These are phyloP conservation scores for Cygnus buccinator DNA, from an alignment of 2,113 vertebrate genomes.

Conservation along the genomic window DNA sequence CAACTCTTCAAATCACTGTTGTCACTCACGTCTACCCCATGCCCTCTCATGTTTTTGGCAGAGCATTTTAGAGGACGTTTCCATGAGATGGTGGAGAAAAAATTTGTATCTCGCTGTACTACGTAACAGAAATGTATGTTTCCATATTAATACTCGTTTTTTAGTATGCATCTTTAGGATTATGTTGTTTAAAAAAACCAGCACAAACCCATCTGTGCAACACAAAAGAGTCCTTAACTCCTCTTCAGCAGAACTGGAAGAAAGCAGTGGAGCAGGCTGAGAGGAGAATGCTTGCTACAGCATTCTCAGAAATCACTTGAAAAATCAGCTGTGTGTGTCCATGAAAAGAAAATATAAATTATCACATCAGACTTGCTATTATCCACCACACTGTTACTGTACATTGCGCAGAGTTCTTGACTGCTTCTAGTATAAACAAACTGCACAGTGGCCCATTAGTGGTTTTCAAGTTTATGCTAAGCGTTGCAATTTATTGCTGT, in stretches of 20 bases:
- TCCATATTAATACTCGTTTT: background rate
- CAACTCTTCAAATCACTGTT: background rate
- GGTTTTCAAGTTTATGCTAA: constrained; percentile 68
- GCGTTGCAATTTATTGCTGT: constrained; percentile 66
- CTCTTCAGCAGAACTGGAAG: background rate
- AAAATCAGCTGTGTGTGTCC: background rate
- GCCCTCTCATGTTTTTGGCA: background rate
- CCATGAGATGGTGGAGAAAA: background rate
- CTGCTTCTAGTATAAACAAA: constrained; percentile 46
- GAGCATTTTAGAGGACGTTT: background rate
- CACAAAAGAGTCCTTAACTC: rapidly evolving
- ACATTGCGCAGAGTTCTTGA: constrained; percentile 34
- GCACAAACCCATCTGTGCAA: background rate
- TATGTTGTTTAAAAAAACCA: background rate
- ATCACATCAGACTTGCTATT: background rate
- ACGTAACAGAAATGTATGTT: background rate
- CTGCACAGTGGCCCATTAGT: constrained; percentile 68
- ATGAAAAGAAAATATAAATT: background rate
- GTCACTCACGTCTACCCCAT: background rate
- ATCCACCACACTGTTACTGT: constrained; percentile 4
- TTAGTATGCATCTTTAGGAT: background rate
- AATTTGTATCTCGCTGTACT: background rate
- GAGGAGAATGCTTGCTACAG: background rate
- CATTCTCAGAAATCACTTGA: background rate
- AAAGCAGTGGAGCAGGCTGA: background rate